A percentile compares a stretch with the other conserved stretches of the same genome.
These are phyloP conservation scores for Acromyrmex charruanus DNA, from an alignment of 1,140 invertebrate genomes.

Conservation along the genomic window DNA sequence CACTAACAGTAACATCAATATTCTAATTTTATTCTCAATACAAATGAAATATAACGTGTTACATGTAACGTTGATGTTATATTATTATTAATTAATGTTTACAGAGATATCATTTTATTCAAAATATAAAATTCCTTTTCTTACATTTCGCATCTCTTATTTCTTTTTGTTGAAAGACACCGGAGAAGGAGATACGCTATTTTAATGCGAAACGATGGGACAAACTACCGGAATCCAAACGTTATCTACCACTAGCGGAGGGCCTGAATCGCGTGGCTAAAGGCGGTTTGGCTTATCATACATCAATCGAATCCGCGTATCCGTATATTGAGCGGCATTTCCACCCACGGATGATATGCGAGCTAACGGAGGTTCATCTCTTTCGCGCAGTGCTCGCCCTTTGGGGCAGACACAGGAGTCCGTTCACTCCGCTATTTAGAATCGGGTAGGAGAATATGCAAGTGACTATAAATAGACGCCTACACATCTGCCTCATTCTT, in stretches of 20 bases:
- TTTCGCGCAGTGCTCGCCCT: slow-evolving; percentile 61
- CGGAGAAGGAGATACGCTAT: slow-evolving; percentile 66
- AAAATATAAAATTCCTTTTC: background rate
- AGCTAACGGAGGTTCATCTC: slow-evolving; percentile 73
- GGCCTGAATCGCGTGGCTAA: slow-evolving; percentile 66
- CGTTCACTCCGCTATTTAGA: slow-evolving; percentile 71
- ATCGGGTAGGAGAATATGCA: slow-evolving; percentile 66
- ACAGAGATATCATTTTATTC: background rate
- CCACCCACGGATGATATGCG: slow-evolving; percentile 70
- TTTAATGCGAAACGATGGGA: slow-evolving; percentile 70
- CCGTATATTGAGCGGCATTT: slow-evolving; percentile 70
- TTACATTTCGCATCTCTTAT: background rate
- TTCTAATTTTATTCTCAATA: too few relatives aligned
- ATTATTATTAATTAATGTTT: too few relatives aligned
- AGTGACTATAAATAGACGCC: background rate
- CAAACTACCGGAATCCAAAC: slow-evolving; percentile 64
- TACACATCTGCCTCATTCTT: background rate
- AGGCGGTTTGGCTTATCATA: slow-evolving; percentile 71
- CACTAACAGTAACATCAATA: too few relatives aligned
- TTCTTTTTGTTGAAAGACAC: slow-evolving; percentile 27
- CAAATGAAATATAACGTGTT: too few relatives aligned
- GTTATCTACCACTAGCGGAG: slow-evolving; percentile 62
- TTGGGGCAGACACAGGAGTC: slow-evolving; percentile 63
- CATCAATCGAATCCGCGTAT: slow-evolving; percentile 70
- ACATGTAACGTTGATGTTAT: too few relatives aligned